phyloP scores from a whole-genome alignment of 1,140 invertebrate species.

The Drosophila biarmipes region DNA sequence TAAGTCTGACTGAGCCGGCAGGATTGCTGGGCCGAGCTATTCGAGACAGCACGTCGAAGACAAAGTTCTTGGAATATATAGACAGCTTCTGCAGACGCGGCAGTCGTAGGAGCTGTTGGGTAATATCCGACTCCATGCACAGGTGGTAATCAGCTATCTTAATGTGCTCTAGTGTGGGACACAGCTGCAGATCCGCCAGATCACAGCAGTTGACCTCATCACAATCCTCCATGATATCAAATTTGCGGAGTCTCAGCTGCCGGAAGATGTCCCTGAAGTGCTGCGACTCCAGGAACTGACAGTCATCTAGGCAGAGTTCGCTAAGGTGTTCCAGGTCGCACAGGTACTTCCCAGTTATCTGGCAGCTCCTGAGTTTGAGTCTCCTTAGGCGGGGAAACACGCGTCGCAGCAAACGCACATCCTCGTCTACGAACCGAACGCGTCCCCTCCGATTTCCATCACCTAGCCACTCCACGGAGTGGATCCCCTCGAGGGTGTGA shows the following conservation, averaged over 20 bases:
- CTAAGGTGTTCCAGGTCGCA: conserved; percentile 51
- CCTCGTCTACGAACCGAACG: conserved; percentile 64
- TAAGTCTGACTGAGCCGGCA: conserved; percentile 16
- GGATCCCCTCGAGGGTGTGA: conserved; percentile 27
- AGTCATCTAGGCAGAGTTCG: conserved; percentile 69
- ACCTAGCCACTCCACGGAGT: conserved; percentile 56
- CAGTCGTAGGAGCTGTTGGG: conserved; percentile 61
- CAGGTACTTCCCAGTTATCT: conserved; percentile 67
- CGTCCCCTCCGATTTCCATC: conserved; percentile 27
- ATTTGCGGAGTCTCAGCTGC: conserved; percentile 58
- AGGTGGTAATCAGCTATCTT: conserved; percentile 78
- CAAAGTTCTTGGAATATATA: conserved; percentile 77
- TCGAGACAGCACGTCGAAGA: conserved; percentile 69
- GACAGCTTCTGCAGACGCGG: conserved; percentile 63
- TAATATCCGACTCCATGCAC: conserved; percentile 71
- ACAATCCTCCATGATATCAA: conserved; percentile 77
- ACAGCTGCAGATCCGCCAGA: conserved; percentile 62
- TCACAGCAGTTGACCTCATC: conserved; percentile 79
- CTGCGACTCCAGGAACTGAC: conserved; percentile 69
- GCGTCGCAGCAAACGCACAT: conserved; percentile 56
- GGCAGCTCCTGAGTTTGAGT: conserved; percentile 63
- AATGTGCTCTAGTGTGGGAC: conserved; percentile 73
- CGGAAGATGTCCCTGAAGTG: conserved; percentile 71
- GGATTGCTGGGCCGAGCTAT: conserved; percentile 51
- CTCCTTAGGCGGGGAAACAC: conserved; percentile 58